These are phyloP conservation scores for Apis dorsata DNA, from an alignment of 1,140 invertebrate genomes.

Conservation along the genomic window DNA sequence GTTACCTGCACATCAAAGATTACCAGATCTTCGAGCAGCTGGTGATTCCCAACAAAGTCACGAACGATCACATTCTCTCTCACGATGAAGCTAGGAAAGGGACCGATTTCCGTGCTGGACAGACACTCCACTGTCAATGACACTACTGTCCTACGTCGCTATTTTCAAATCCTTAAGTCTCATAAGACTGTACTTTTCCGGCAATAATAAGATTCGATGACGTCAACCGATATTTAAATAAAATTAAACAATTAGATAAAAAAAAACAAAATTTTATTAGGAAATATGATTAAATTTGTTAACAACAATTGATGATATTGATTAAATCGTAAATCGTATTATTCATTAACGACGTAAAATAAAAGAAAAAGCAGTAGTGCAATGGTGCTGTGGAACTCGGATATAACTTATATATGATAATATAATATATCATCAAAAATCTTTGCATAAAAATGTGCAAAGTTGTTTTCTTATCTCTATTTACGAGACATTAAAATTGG, in stretches of 20 bases:
- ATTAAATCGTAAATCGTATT: constrained; percentile 21
- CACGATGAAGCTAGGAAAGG: constrained; percentile 81
- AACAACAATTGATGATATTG: not conserved
- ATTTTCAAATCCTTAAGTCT: constrained; percentile 39
- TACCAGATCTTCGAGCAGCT: constrained; percentile 81
- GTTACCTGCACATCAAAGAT: constrained; percentile 86
- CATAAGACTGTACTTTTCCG: constrained; percentile 33
- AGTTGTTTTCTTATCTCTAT: not conserved
- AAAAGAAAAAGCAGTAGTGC: constrained; percentile 44
- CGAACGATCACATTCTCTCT: constrained; percentile 83
- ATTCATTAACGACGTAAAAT: constrained; percentile 19
- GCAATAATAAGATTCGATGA: constrained; percentile 55
- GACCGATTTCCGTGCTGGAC: constrained; percentile 73
- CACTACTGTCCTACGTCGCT: constrained; percentile 50
- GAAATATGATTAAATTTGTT: not conserved
- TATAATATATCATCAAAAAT: constrained; percentile 6
- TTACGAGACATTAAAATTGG: constrained; percentile 21
- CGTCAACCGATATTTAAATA: not conserved
- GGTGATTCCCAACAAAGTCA: constrained; percentile 79
- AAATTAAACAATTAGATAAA: not conserved
- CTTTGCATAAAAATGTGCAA: not conserved
- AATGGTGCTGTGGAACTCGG: constrained; percentile 54
- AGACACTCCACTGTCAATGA: constrained; percentile 66
- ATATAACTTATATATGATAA: no score
- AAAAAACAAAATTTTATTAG: not conserved